These are phyloP conservation scores for Nysson spinosus DNA, from an alignment of 2,888 invertebrate species.

Conservation along the genomic window DNA sequence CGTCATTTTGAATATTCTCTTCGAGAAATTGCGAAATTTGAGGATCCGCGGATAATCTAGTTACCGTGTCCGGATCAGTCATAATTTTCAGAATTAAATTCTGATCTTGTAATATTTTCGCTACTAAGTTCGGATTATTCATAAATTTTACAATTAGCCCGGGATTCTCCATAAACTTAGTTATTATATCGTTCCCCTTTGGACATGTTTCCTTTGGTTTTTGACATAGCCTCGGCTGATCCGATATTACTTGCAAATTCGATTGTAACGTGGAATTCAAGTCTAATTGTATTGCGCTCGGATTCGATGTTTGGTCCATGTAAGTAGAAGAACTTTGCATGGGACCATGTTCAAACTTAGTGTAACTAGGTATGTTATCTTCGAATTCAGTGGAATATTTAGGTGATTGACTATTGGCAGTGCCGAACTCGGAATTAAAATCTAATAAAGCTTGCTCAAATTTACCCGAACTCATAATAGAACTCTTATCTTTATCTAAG, in stretches of 20 bases:
- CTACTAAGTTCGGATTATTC: conserved; percentile 65
- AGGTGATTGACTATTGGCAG: conserved; percentile 13
- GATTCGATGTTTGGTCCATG: not conserved
- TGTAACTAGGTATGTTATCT: conserved; percentile 20
- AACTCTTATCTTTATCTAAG: conserved; percentile 16
- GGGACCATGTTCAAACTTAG: conserved; percentile 29
- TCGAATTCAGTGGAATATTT: conserved; percentile 39
- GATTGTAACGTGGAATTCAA: not conserved
- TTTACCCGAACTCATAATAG: conserved; percentile 14
- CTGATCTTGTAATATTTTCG: conserved; percentile 68
- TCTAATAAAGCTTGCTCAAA: conserved; percentile 35
- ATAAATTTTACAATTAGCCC: conserved; percentile 61
- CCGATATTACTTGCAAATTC: conserved; percentile 17
- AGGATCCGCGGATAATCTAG: conserved; percentile 67
- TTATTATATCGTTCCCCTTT: conserved; percentile 44
- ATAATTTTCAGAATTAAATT: conserved; percentile 65
- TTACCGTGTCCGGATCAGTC: conserved; percentile 60
- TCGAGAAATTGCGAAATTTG: conserved; percentile 64
- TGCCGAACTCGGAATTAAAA: conserved; percentile 28
- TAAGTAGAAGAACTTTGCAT: conserved; percentile 27
- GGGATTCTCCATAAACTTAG: conserved; percentile 61
- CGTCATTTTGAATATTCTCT: conserved; percentile 38
- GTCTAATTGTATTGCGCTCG: conserved; percentile 9
- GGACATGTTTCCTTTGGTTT: conserved; percentile 55
- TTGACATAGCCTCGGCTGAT: conserved; percentile 49